Evolutionary conservation across 2,113 vertebrate genomes (phyloP), one percentile per base, ranked within the genome.

Genomic region (Ranitomeya variabilis): DNA sequence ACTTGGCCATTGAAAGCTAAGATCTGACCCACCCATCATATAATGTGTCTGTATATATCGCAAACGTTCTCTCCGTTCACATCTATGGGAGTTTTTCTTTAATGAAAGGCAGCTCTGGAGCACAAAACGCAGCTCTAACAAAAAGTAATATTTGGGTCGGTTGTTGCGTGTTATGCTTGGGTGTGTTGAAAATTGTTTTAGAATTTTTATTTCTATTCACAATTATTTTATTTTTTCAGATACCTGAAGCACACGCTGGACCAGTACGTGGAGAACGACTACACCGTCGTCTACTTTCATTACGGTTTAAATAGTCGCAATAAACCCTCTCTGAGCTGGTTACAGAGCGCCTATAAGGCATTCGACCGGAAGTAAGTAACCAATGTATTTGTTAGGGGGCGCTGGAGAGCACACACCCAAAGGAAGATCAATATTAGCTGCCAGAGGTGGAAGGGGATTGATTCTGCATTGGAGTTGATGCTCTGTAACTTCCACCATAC

Each of bases 221-320:
- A 31, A 15, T 18, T 26, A 0, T 86, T 64, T 52, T 51, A 62
- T 37, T 83, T 15, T 66, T 86, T 69, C 92, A 98, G 97, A 92
- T 98, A 96, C 59, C 86, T 98, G 89, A 96, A 96, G 91, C 94
- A 95, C 92, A 96, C 95, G 0, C 74, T 98, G 92, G 96, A 97
- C 91, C 96, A 96, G 93, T 95, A 96, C 0, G 96, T 97, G 88
- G 96, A 97, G 91, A 96, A 94, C 0, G 96, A 97, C 83, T 97
- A 98, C 87, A 95, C 92, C 0, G 88, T 98, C 37, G 93, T 98
- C 11, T 97, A 96, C 90, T 98, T 98, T 89, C 97, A 97, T 86
- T 91, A 95, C 0, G 96, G 96, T 2, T 94, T 98, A 89, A 94
- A 91, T 90, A 97, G 96, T 95, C 90, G 85, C 87, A 98, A 97